A percentile compares a stretch with the other conserved stretches of the same genome.
phyloP scores from a whole-genome alignment of 2,113 vertebrate species.

The Prolemur simus region DNA sequence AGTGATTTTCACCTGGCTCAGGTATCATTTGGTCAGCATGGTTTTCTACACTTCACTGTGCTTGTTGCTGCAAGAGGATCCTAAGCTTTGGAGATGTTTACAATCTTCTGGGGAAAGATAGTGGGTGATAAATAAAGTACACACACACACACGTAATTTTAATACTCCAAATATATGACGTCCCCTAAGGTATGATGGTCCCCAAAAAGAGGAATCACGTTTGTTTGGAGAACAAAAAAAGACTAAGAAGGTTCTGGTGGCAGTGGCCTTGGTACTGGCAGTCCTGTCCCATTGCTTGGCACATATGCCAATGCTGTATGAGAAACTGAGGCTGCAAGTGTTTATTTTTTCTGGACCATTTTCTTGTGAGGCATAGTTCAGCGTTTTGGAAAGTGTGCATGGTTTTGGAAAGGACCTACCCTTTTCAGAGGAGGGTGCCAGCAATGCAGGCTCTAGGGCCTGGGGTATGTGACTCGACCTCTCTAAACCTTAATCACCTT shows the following conservation, averaged over 20 bases:
- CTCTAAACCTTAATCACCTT: not conserved
- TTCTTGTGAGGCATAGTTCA: not conserved
- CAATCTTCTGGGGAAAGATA: too few relatives aligned
- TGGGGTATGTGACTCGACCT: too few relatives aligned
- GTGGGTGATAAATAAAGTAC: too few relatives aligned
- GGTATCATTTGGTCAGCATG: not conserved
- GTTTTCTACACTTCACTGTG: not conserved
- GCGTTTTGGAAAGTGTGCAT: not conserved
- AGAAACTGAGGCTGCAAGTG: not conserved
- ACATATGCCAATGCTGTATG: not conserved
- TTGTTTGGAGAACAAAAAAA: not conserved
- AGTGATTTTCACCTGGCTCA: not conserved
- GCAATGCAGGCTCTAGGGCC: fast-evolving
- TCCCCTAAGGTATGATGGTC: not conserved
- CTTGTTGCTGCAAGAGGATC: not conserved
- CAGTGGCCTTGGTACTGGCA: not conserved
- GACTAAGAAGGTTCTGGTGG: not conserved
- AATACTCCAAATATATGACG: fast-evolving
- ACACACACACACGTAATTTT: fast-evolving
- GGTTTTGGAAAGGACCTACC: not conserved
- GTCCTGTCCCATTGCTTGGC: not conserved
- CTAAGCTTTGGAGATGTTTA: not conserved
- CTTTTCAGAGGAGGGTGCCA: not conserved
- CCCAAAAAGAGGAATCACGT: not conserved
- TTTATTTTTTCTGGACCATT: not conserved